Conservation (phyloP, 2,113 vertebrate species). For the Lampris megalopsis region DNA sequence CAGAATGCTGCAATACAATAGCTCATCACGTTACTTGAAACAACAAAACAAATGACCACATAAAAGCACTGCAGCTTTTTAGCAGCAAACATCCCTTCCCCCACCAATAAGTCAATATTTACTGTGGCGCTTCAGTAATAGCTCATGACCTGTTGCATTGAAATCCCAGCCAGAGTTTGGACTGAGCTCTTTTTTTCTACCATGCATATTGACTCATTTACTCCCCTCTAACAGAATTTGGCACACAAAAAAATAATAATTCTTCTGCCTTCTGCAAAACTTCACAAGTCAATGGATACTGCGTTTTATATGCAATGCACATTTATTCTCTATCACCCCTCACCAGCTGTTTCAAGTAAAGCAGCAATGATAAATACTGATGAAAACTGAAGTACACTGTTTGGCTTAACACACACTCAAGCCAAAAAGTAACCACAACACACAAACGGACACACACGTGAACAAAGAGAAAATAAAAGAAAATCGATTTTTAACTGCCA, state of each 20-base stretch:
- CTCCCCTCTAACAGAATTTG: conserved; percentile 32
- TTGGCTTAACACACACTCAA: conserved; percentile 8
- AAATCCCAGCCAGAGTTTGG: conserved; percentile 52
- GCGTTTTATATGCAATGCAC: neutral
- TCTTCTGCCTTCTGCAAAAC: conserved; percentile 19
- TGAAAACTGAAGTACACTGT: conserved; percentile 4
- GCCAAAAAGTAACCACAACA: neutral
- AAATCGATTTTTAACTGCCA: neutral
- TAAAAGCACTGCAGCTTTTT: conserved; percentile 14
- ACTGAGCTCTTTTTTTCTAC: conserved; percentile 47
- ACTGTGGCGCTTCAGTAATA: conserved; percentile 34
- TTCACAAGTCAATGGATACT: conserved; percentile 55
- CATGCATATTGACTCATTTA: conserved; percentile 33
- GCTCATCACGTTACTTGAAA: neutral
- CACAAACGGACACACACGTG: conserved; percentile 7
- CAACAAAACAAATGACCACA: neutral
- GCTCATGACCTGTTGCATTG: conserved; percentile 37
- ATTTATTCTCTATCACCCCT: conserved; percentile 53
- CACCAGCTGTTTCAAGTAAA: conserved; percentile 49
- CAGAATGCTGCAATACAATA: neutral
- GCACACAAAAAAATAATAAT: conserved; percentile 33
- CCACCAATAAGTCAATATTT: too few species aligned
- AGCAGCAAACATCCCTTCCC: neutral
- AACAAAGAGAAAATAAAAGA: neutral
- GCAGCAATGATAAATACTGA: conserved; percentile 5